phyloP scores from a whole-genome alignment of 2,888 invertebrate genomes.

The Pheosia gnoma region DNA sequence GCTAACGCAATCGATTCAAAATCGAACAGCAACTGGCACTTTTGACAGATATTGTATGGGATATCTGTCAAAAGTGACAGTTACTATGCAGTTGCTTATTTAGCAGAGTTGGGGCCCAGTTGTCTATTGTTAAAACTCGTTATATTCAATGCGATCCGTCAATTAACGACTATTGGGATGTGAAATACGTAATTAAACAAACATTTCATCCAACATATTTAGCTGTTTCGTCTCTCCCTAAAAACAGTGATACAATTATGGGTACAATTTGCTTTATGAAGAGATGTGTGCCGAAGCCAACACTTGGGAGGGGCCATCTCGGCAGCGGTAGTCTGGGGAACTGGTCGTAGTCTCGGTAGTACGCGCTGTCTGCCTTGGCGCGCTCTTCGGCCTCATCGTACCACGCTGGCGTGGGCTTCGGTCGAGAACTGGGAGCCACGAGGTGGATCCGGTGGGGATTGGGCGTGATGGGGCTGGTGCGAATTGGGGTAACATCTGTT shows the following conservation, averaged over 20 bases:
- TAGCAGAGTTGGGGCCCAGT: too few relatives aligned
- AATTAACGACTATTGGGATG: too few relatives aligned
- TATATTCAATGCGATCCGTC: too few relatives aligned
- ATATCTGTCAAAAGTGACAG: not conserved
- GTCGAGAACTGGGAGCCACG: not conserved
- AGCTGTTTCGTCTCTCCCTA: not conserved
- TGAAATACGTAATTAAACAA: too few relatives aligned
- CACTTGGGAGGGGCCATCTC: not conserved
- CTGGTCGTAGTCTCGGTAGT: not conserved
- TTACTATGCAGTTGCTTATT: too few relatives aligned
- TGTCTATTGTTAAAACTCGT: not conserved
- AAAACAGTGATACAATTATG: not conserved
- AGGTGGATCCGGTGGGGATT: too few relatives aligned
- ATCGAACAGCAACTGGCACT: too few relatives aligned
- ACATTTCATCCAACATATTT: not conserved
- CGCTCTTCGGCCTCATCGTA: not conserved
- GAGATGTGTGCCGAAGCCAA: not conserved
- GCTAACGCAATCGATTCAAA: too few relatives aligned
- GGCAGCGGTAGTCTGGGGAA: not conserved
- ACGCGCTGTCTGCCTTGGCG: not conserved
- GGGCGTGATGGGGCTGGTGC: not conserved
- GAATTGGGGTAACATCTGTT: not conserved
- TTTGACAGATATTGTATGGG: too few relatives aligned
- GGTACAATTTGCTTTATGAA: not conserved
- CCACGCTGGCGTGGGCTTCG: not conserved